Base-by-base conservation (phyloP, 2,888 invertebrate genomes). In the Neocrepidodera transversa region DNA sequence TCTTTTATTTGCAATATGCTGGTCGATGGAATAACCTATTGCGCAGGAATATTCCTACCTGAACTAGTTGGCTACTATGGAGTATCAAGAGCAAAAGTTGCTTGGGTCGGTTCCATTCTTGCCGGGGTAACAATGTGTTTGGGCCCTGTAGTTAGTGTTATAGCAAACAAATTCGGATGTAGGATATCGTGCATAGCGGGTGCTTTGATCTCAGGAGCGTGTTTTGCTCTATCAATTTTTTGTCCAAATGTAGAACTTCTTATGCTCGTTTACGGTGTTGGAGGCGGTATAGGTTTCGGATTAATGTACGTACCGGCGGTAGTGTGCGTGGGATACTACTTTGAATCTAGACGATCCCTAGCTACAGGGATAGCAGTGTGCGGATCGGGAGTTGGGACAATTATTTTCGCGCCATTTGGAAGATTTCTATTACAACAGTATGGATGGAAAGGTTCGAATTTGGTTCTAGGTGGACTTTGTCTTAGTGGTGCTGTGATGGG, bases 1-100 rank as follows among this genome's bases (percentile, higher is more conserved):
- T 95, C 95, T 36, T 97, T 98, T 81, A 88, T 97, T 87, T 95
- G 95, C 81, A 97, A 98, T 85, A 87, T 97, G 84, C 92, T 98
- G 70, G 96, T 99, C 57, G 98, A 99, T 79, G 98, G 95, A 71
- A 95, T 98, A 65, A 93, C 95, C 11, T 98, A 97, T 81, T 95
- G 97, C 7, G 98, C 97, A 79, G 97, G 98, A 53, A 91, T 97
- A 75, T 94, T 95, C 82, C 84, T 94, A 42, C 85, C 86, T 16
- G 88, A 91, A 72, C 88, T 94, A 72, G 91, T 91, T 60, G 82
- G 79, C 1, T 88, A 88, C 76, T 99, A 93, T 78, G 87, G 87
- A 18, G 91, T 91, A 75, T 91, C 93, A 52, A 91, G 91, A 92
- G 93, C 93, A 52, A 93, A 88, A 65, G 90, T 91, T 26, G 93